Percentiles rank a stretch among this genome's conserved stretches.
Conservation (phyloP, 1,140 invertebrate genomes). For the Cyclina sinensis region DNA sequence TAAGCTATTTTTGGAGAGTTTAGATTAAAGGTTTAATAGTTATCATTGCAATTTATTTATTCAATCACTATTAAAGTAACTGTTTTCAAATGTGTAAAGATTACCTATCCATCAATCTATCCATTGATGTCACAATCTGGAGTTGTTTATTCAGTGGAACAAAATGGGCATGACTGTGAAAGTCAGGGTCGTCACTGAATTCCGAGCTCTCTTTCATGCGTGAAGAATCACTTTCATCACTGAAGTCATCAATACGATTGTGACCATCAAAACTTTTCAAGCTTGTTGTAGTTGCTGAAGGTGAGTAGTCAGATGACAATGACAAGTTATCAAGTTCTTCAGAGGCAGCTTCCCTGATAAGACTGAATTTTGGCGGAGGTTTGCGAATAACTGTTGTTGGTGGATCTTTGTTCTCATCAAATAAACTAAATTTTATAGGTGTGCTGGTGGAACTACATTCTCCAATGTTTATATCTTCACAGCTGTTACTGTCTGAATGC, state of each 20-base stretch:
- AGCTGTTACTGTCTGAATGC: constrained; percentile 3
- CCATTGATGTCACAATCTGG: constrained; percentile 80
- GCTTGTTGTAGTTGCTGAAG: constrained; percentile 74
- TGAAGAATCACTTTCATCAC: constrained; percentile 78
- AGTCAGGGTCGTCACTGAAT: constrained; percentile 77
- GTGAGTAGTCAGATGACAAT: constrained; percentile 78
- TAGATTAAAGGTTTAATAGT: no score
- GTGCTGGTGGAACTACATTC: constrained; percentile 66
- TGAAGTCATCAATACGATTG: constrained; percentile 78
- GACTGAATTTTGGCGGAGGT: constrained; percentile 60
- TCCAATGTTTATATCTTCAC: constrained; percentile 58
- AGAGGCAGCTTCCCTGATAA: constrained; percentile 62
- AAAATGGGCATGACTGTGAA: constrained; percentile 68
- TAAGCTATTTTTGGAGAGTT: no score
- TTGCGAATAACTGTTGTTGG: constrained; percentile 23
- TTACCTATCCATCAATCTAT: constrained; percentile 70
- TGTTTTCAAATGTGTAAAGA: no score
- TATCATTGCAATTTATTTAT: no score
- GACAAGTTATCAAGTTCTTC: constrained; percentile 77
- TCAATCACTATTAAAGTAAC: no score
- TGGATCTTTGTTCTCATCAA: constrained; percentile 18
- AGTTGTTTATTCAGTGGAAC: constrained; percentile 80
- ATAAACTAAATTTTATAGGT: constrained; percentile 59
- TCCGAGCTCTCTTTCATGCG: constrained; percentile 73
- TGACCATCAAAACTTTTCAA: constrained; percentile 74